Base-by-base conservation (phyloP, 2,113 vertebrate genomes). In the Suncus etruscus region DNA sequence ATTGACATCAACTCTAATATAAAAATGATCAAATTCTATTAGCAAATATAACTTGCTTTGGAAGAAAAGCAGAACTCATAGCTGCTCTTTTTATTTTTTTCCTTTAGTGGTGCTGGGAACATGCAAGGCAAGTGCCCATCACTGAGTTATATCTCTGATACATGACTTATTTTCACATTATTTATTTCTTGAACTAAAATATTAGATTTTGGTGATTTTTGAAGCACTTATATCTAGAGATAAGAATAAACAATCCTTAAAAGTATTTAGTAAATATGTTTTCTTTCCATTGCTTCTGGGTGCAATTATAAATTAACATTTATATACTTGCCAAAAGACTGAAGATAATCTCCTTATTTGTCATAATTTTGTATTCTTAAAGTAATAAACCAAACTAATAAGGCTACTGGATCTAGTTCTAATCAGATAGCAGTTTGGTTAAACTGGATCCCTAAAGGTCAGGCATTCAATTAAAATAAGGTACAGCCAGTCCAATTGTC, bases 391-490 rank as follows among this genome's bases (percentile, higher is more conserved):
- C 47, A 90, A 79, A 83, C 75, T 94, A 89, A 83, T 83, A 94
- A 80, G 29, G 82, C 68, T 86, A 90, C 85, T 94, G 87, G 87
- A 96, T 91, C 72, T 93, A 75, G 27, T 85, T 65, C 32, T 96
- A 94, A 91, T 92, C 87, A 89, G 72, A 92, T 94, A 96, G 79
- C 29, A 75, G 20, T 88, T 91, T 72, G 65, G 86, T 45, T 78
- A 92, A 94, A 85, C 85, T 91, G 48, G 54, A 79, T 91, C 39
- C 66, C 89, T 91, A 91, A 96, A 95, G 94, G 88, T 94, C 65
- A 95, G 92, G 91, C 89, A 91, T 93, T 83, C 88, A 92, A 91
- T 95, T 90, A 90, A 94, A 93, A 94, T 94, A 94, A 83, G 29
- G 65, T 69, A 24, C 14, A 94, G 76, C 12, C 63, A 91, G 25